phyloP scores from a whole-genome alignment of 2,888 invertebrate genomes.

The Actias luna region DNA sequence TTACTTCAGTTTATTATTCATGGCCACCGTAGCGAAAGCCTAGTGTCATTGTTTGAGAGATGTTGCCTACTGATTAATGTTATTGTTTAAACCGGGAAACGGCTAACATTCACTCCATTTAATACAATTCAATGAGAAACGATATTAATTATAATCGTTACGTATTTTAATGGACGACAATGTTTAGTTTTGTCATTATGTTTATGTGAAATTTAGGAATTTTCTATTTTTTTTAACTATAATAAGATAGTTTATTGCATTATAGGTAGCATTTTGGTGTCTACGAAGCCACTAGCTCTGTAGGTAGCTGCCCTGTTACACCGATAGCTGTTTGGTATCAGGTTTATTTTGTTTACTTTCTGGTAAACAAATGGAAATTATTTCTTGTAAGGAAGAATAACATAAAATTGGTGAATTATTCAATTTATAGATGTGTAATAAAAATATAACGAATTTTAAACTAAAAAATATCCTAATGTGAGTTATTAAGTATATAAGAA shows the following conservation, averaged over 20 bases:
- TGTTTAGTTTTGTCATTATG: conserved; percentile 25
- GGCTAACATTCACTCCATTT: conserved; percentile 74
- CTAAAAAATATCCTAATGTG: no score
- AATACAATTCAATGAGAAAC: conserved; percentile 77
- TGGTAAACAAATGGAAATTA: no score
- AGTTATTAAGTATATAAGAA: no score
- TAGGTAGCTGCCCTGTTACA: no score
- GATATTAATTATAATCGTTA: conserved; percentile 73
- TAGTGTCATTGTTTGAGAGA: conserved; percentile 76
- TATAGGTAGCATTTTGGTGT: neutral
- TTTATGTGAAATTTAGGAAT: conserved; percentile 19
- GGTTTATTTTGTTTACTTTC: no score
- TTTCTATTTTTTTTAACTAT: conserved; percentile 4
- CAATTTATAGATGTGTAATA: no score
- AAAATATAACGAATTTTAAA: no score
- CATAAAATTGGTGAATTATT: no score
- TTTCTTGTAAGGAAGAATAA: no score
- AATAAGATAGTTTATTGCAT: neutral
- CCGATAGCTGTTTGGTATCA: no score
- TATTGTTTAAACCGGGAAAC: conserved; percentile 78
- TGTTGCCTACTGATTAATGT: conserved; percentile 69
- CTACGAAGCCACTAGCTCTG: no score
- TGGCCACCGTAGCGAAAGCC: conserved; percentile 54
- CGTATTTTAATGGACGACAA: conserved; percentile 29
- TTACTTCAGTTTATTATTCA: conserved; percentile 24